Base-by-base conservation (phyloP, 1,140 invertebrate genomes). In the Lethocerus indicus region DNA sequence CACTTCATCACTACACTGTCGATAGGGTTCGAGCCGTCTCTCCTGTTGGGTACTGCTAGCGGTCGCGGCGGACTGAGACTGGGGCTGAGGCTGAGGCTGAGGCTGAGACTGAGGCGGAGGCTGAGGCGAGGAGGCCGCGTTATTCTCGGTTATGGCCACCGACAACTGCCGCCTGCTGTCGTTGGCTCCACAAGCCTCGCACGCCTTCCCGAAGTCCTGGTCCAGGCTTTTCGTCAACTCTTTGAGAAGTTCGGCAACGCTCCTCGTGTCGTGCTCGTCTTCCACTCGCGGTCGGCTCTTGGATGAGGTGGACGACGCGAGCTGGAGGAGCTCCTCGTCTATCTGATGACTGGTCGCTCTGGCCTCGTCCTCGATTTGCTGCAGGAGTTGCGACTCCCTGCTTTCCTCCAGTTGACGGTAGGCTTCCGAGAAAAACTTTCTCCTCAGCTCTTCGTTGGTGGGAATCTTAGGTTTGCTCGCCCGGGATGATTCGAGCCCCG, bases 301-400 rank as follows among this genome's bases (percentile, higher is more conserved):
- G 18, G 16, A 29, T 0, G 40, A 13, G 3, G 27, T 20, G 12
- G 21, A 29, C 2, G 29, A n/a, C 21, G 47, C 32, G 16, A 50
- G 46, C 14, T 46, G 27, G 4, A 55, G 56, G 12, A 59, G 35
- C 39, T 63, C 59, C 14, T 44, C 23, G 56, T 54, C 61, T 56
- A 61, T 42, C 26, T 53, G 42, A 26, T 47, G 27, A 42, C 50
- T 48, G 2, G 53, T 47, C 13, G 50, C 49, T 37, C 40, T 41
- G 2, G 47, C 50, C 50, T 49, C 54, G 6, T 49, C 52, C 41
- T 49, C 52, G 6, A 53, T 35, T 25, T 53, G 27, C 35, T 53
- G 42, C 12, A 53, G 32, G 5, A 53, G 27, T n/a, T n/a, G n/a
- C n/a, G n/a, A n/a, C n/a, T n/a, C n/a, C 20, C 26, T 25, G 18